Conservation (phyloP, 2,113 vertebrate species). For the Gnathonemus echidnorhynchus region DNA sequence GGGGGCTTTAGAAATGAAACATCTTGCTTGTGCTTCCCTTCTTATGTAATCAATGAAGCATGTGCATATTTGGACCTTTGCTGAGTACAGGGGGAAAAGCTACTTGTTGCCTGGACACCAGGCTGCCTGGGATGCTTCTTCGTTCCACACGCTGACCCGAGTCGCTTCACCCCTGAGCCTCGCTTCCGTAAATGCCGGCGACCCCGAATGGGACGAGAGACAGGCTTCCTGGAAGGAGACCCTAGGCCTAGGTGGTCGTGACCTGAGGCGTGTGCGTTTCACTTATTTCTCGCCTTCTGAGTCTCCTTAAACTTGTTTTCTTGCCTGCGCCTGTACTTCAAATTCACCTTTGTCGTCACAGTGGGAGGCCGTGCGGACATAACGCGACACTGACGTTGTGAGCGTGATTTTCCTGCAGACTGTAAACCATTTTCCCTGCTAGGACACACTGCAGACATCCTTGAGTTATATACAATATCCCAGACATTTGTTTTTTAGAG, state of each 20-base stretch:
- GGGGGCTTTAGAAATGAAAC: constrained; percentile 8
- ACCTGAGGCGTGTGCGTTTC: background rate
- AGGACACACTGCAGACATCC: background rate
- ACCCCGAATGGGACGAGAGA: background rate
- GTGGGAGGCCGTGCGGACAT: background rate
- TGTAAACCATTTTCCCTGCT: background rate
- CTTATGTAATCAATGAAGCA: constrained; percentile 4
- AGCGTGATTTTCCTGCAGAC: background rate
- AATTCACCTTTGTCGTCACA: background rate
- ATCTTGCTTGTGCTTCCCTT: background rate
- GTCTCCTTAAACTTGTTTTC: background rate
- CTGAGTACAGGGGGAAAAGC: background rate
- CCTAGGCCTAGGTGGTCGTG: background rate
- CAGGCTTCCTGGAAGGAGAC: background rate
- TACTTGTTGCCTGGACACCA: constrained; percentile 12
- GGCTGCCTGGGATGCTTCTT: background rate
- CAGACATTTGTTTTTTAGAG: background rate
- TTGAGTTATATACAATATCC: background rate
- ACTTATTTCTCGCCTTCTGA: background rate
- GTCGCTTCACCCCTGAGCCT: background rate
- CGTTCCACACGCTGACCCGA: background rate
- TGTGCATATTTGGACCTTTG: constrained; percentile 12
- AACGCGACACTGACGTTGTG: background rate
- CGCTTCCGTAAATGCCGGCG: background rate
- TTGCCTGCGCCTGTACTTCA: background rate